Conservation (phyloP, 2,113 vertebrate genomes). For the Abramis brama region DNA sequence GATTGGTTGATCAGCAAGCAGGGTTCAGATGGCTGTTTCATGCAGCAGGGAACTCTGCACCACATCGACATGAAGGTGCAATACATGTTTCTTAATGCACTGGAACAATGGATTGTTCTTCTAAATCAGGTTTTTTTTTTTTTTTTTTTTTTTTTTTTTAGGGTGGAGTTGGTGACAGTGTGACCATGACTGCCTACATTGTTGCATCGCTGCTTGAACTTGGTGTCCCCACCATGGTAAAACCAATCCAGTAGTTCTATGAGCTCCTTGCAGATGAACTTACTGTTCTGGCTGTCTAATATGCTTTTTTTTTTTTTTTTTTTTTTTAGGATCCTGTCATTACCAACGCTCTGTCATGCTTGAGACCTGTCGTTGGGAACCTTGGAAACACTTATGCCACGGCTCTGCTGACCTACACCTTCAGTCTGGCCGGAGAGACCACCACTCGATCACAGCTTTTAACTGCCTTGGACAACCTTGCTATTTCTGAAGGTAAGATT, state of each 20-base stretch:
- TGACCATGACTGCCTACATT: conserved; percentile 80
- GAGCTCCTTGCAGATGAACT: not conserved
- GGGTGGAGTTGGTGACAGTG: conserved; percentile 80
- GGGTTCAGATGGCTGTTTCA: too few species aligned
- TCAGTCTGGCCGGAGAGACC: conserved; percentile 79
- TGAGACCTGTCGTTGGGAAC: conserved; percentile 58
- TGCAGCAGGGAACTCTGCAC: too few species aligned
- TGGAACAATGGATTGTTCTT: too few species aligned
- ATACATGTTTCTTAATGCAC: too few species aligned
- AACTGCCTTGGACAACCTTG: conserved; percentile 55
- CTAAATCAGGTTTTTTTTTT: too few species aligned
- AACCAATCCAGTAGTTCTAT: not conserved
- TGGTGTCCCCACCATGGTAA: conserved; percentile 59
- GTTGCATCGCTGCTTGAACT: conserved; percentile 75
- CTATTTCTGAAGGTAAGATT: conserved; percentile 51
- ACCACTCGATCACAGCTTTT: conserved; percentile 65
- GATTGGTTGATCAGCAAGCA: too few species aligned
- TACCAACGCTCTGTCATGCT: conserved; percentile 74
- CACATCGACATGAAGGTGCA: too few species aligned
- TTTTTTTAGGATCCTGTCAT: conserved; percentile 66
- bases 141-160: conserved; percentile 50
- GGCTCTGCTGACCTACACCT: conserved; percentile 84
- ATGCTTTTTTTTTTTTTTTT: too few species aligned
- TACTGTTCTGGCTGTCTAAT: not conserved
- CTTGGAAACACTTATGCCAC: conserved; percentile 74